These are phyloP conservation scores for Volucella inflata DNA, from an alignment of 2,888 invertebrate species.

Conservation along the genomic window DNA sequence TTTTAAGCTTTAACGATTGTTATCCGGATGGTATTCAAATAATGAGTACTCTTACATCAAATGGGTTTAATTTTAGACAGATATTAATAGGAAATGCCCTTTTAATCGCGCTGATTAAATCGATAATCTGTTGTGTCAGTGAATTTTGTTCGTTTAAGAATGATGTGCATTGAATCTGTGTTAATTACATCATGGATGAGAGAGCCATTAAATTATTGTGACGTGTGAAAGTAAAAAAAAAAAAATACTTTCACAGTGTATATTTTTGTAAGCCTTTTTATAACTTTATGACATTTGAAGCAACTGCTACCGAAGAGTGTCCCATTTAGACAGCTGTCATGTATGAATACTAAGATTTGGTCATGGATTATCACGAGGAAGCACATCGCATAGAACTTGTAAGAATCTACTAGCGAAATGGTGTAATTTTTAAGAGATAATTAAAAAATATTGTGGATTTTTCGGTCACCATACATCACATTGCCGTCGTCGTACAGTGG, in stretches of 20 bases:
- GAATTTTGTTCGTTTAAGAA: background rate
- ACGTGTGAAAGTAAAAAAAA: background rate
- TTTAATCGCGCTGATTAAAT: constrained; percentile 56
- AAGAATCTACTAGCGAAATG: too few species aligned
- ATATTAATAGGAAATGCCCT: constrained; percentile 50
- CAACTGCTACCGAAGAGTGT: too few species aligned
- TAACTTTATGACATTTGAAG: too few species aligned
- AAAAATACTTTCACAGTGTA: background rate
- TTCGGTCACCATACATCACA: too few species aligned
- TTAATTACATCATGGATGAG: constrained; percentile 41
- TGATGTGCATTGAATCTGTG: constrained; percentile 22
- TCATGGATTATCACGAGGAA: too few species aligned
- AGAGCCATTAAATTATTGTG: constrained; percentile 5
- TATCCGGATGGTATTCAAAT: constrained; percentile 9
- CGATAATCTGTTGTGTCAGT: constrained; percentile 38
- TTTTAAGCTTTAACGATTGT: background rate
- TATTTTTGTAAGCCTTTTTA: constrained; percentile 12
- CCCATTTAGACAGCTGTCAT: too few species aligned
- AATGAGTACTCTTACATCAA: constrained; percentile 14
- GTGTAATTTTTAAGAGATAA: too few species aligned
- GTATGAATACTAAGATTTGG: too few species aligned
- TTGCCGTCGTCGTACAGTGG: too few species aligned
- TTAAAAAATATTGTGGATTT: too few species aligned
- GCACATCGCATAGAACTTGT: too few species aligned
- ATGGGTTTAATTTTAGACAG: constrained; percentile 41